Conservation (phyloP, 2,113 vertebrate genomes). For the Notechis scutatus region DNA sequence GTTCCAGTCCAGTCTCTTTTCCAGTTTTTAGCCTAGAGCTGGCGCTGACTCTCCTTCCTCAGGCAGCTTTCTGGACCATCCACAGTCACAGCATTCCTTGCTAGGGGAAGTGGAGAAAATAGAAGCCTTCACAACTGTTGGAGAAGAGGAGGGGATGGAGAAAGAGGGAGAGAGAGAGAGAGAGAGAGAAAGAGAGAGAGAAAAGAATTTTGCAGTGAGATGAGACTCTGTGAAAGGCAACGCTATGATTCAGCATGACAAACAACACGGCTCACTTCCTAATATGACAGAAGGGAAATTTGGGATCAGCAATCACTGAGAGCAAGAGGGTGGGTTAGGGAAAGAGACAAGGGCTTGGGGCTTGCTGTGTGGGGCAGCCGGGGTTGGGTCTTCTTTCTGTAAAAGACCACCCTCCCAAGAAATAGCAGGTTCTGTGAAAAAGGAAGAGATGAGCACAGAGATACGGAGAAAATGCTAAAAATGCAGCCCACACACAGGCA, state of each 20-base stretch:
- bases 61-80: constrained; percentile 53
- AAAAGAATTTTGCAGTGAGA: constrained; percentile 39
- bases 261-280: neutral
- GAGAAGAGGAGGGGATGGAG: constrained; percentile 26
- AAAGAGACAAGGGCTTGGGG: neutral
- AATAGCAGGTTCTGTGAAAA: neutral
- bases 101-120: constrained; percentile 18
- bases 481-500: constrained; percentile 2
- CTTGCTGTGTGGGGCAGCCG: neutral
- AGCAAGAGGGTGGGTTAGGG: neutral
- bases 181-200: constrained; percentile 51
- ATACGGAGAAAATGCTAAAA: neutral
- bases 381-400: neutral
- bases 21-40: constrained; percentile 27
- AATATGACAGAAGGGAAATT: neutral
- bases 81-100: constrained; percentile 59
- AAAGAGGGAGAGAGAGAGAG: constrained; percentile 16
- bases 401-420: constrained; percentile 13
- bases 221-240: constrained; percentile 42
- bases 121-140: constrained; percentile 63
- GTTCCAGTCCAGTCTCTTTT: neutral
- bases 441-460: neutral
- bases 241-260: constrained; percentile 34
- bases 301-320: neutral
- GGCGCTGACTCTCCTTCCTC: constrained; percentile 43